Evolutionary conservation across 2,888 invertebrate species (phyloP).

Genomic region (Ochropleura leucogaster): DNA sequence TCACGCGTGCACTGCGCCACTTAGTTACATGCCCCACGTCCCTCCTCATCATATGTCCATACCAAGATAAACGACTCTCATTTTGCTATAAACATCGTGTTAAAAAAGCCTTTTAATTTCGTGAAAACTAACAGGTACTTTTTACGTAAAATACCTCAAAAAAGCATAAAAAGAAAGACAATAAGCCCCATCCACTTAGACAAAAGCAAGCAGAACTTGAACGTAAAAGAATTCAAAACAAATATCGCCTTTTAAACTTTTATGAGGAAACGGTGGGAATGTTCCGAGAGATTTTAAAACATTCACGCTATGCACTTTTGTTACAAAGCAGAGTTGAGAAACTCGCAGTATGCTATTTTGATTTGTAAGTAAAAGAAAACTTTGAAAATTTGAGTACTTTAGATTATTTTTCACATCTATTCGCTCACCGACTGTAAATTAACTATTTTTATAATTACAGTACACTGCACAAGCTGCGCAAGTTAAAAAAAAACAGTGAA

Average conservation of each 20-base stretch:
- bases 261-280: constrained; percentile 28
- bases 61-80: too few relatives aligned
- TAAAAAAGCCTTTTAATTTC: too few relatives aligned
- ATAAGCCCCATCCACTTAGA: constrained; percentile 34
- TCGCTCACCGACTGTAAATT: not conserved
- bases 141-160: not conserved
- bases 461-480: too few relatives aligned
- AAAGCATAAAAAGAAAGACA: constrained; percentile 12
- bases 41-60: too few relatives aligned
- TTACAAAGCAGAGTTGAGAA: constrained; percentile 43
- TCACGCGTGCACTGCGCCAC: too few relatives aligned
- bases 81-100: too few relatives aligned
- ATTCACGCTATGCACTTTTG: constrained; percentile 53
- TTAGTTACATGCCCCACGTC: too few relatives aligned
- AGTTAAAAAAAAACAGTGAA: too few relatives aligned
- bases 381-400: constrained; percentile 8
- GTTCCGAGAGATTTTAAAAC: constrained; percentile 42
- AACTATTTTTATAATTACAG: too few relatives aligned
- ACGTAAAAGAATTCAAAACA: constrained; percentile 61
- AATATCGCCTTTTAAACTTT: constrained; percentile 60
- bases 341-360: constrained; percentile 31
- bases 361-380: constrained; percentile 25
- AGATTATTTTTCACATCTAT: not conserved
- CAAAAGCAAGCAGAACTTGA: constrained; percentile 37
- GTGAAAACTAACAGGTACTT: too few relatives aligned